Evolutionary conservation across 2,888 invertebrate genomes (phyloP), one percentile per base, ranked within the genome.

Genomic region (Thera obeliscata): DNA sequence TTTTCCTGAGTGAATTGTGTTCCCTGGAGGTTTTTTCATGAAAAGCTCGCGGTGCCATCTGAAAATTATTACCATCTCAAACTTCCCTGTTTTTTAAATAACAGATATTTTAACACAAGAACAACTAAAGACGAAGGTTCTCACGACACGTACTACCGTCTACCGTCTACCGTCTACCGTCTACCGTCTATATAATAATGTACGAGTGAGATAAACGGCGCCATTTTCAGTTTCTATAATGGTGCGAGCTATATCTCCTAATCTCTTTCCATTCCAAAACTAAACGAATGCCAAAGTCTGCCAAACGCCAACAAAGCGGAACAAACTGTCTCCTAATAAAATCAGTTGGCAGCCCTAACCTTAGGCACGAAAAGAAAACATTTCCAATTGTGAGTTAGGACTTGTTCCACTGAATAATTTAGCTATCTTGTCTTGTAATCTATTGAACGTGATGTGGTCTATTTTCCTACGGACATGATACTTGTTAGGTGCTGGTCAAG

Each of bases 291-390:
- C 64, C 63, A 67, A 69, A 61, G 49, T 61, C 56, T 66, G 64
- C 61, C 57, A 69, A 70, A 60, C 48, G 57, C 49, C 56, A 56
- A 59, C 52, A 67, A 66, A 66, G 54, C 69, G 61, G 56, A 60
- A 65, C 67, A 56, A 61, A 64, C 68, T 58, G 64, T 59, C 57
- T 33, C 12, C 55, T 61, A 68, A 66, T 70, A 65, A 67, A 72
- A 72, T 68, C 65, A 67, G 67, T 70, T 72, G 68, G 64, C 71
- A 74, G 61, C 56, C 60, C 52, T 67, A 52, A 64, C 35, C 56
- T 62, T 50, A 50, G 55, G 61, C 56, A 63, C 61, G 22, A 59
- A 41, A 52, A 62, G 36, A 56, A 60, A 60, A 61, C 50, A 12
- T 59, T 38, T 64, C 56, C 52, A 55, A 67, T 64, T 59, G 11